These are phyloP conservation scores for Rhaphigaster nebulosa DNA, from an alignment of 2,888 invertebrate genomes.

Conservation along the genomic window DNA sequence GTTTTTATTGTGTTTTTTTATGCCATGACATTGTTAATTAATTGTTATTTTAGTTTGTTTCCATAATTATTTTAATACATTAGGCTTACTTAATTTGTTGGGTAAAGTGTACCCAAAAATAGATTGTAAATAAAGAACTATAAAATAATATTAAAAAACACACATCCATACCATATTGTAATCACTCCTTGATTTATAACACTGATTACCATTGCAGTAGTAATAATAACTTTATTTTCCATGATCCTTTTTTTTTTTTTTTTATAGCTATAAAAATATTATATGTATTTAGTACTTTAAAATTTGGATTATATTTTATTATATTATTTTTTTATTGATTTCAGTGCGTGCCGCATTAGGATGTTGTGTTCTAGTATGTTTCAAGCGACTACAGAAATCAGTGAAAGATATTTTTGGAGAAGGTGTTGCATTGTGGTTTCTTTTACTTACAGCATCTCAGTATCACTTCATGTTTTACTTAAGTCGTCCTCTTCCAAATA, in stretches of 20 bases:
- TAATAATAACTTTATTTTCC: not conserved
- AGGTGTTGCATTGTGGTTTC: conserved; percentile 85
- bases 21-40: no score
- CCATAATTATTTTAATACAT: no score
- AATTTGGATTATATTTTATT: not conserved
- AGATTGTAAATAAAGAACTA: no score
- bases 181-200: not conserved
- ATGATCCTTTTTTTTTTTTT: no score
- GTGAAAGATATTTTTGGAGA: conserved; percentile 84
- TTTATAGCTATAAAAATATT: not conserved
- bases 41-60: no score
- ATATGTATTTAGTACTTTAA: not conserved
- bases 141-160: no score
- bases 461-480: conserved; percentile 99
- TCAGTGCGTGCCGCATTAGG: conserved; percentile 88
- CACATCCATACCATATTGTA: no score
- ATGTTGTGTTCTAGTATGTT: conserved; percentile 80
- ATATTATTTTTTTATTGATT: conserved; percentile 64
- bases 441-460: conserved; percentile 88
- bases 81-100: no score
- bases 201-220: not conserved
- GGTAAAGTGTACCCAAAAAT: no score
- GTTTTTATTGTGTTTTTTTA: no score
- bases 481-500: conserved; percentile 94
- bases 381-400: conserved; percentile 80